phyloP scores from a whole-genome alignment of 2,797 vertebrate genomes.

The Acipenser oxyrinchus region DNA sequence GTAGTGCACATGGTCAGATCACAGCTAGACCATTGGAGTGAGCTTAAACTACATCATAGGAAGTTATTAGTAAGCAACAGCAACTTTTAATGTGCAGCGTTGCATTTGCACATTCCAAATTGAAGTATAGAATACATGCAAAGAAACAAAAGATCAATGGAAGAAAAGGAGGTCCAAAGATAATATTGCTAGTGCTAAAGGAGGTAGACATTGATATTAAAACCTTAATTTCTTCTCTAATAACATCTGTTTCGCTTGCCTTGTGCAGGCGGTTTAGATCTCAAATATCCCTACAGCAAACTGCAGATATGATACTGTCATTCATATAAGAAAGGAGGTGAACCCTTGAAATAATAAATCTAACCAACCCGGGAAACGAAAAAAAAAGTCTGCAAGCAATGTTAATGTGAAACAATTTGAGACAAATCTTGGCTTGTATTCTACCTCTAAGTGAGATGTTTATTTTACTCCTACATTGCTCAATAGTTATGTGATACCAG shows the following conservation, averaged over 20 bases:
- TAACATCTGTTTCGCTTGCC: background rate
- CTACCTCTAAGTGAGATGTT: background rate
- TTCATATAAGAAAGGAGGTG: background rate
- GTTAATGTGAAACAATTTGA: background rate
- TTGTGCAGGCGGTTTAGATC: background rate
- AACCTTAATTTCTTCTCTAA: background rate
- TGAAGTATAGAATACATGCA: no score
- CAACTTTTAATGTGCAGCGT: no score
- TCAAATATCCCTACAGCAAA: background rate
- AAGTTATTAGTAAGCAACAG: no score
- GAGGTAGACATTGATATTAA: no score
- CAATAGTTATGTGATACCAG: no score
- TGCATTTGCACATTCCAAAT: no score
- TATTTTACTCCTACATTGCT: background rate
- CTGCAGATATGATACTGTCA: background rate
- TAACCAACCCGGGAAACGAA: background rate
- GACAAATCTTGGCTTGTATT: background rate
- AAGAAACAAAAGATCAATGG: no score
- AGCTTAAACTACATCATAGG: no score
- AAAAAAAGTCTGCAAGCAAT: background rate
- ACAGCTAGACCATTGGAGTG: no score
- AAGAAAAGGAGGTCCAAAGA: no score
- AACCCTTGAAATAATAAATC: background rate
- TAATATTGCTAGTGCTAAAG: no score
- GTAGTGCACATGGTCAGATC: no score